Conservation (phyloP, 2,888 invertebrate species). For the Nomada fabriciana region DNA sequence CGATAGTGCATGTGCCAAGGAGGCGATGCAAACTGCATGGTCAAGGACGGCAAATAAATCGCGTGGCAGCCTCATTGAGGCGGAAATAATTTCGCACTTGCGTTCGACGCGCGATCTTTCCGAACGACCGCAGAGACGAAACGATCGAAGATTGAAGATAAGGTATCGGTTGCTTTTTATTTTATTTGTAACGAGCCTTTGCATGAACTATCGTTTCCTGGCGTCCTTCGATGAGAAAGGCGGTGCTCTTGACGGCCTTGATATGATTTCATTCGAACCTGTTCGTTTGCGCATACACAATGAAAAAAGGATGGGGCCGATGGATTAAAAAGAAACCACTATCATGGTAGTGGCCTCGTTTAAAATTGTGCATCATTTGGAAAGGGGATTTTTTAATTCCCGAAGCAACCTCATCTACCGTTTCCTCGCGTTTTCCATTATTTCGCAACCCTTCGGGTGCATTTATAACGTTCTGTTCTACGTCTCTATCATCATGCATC, state of each 20-base stretch:
- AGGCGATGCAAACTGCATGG: constrained; percentile 41
- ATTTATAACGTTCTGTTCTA: background rate
- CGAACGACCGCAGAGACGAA: background rate
- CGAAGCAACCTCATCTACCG: background rate
- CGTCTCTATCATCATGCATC: background rate
- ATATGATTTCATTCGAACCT: constrained; percentile 69
- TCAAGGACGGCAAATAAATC: constrained; percentile 60
- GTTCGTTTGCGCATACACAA: constrained; percentile 39
- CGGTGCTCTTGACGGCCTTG: constrained; percentile 63
- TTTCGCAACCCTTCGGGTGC: background rate
- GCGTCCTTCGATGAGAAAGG: constrained; percentile 70
- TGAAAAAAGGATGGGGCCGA: constrained; percentile 38
- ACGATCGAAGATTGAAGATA: constrained; percentile 20
- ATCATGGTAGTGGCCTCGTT: constrained; percentile 23
- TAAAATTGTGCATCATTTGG: constrained; percentile 2
- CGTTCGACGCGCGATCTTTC: constrained; percentile 14
- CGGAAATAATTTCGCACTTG: constrained; percentile 43
- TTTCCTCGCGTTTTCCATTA: background rate
- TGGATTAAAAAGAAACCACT: background rate
- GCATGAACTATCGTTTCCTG: constrained; percentile 67
- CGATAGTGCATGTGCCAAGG: background rate
- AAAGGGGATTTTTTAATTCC: background rate
- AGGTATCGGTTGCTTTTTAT: constrained; percentile 35
- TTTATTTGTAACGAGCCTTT: constrained; percentile 40
- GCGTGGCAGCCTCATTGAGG: constrained; percentile 49